Percentiles rank a stretch among this genome's conserved stretches.
Conservation (phyloP, 2,797 vertebrate genomes). For the Luscinia luscinia region DNA sequence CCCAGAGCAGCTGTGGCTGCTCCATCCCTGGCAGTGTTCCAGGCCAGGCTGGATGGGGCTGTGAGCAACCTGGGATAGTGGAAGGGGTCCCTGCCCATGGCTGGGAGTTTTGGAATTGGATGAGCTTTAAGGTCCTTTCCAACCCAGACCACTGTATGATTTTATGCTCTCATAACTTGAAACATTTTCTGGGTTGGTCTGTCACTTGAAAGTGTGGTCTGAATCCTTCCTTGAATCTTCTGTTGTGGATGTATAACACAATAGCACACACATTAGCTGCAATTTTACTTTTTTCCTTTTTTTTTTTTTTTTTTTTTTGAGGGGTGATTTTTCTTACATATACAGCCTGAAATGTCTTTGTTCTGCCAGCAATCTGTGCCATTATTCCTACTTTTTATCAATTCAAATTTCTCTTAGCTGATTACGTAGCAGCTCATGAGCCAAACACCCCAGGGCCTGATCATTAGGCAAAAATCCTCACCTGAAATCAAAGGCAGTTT, state of each 20-base stretch:
- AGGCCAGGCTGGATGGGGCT: neutral
- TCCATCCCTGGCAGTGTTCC: neutral
- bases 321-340: neutral
- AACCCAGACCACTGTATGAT: neutral
- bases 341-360: neutral
- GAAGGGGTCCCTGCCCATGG: neutral
- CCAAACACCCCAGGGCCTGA: slow-evolving; percentile 16
- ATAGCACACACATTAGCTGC: neutral
- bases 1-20: neutral
- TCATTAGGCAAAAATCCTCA: slow-evolving; percentile 33
- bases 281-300: neutral
- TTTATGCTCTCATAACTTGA: neutral
- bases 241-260: neutral
- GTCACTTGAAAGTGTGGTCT: neutral
- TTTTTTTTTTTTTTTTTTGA: neutral
- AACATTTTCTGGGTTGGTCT: neutral
- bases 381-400: slow-evolving; percentile 26
- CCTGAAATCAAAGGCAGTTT: slow-evolving; percentile 46
- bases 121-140: neutral
- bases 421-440: neutral
- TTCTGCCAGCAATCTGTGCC: neutral
- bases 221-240: neutral
- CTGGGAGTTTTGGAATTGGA: neutral
- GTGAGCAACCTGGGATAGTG: fast-evolving
- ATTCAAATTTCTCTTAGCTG: slow-evolving; percentile 32